Evolutionary conservation across 2,888 invertebrate species (phyloP).

Genomic region (Eueremaeus valkanovi): DNA sequence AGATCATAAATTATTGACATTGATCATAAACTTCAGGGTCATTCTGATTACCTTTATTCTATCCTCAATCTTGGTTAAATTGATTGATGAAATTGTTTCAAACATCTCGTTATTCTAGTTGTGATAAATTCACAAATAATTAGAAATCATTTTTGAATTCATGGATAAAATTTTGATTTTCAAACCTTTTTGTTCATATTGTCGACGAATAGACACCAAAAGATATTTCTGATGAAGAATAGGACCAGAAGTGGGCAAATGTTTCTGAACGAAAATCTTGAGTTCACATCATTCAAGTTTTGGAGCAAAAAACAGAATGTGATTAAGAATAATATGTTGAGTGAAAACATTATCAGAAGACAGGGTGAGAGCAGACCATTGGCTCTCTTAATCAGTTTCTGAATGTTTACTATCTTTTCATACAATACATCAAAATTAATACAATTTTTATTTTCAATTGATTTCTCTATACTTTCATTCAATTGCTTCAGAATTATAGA

Average conservation of each 20-base stretch:
- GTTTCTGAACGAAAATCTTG: not conserved
- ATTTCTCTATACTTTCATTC: not conserved
- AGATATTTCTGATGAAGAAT: not conserved
- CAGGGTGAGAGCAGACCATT: not conserved
- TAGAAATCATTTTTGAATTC: not conserved
- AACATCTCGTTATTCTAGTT: not conserved
- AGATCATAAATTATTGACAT: too few species aligned
- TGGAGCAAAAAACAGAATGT: not conserved
- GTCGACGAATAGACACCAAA: slow-evolving; percentile 8
- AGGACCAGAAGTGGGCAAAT: not conserved
- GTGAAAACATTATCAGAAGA: not conserved
- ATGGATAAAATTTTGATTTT: too few species aligned
- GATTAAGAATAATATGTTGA: not conserved
- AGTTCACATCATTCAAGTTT: not conserved
- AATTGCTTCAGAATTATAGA: not conserved
- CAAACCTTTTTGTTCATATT: slow-evolving; percentile 5
- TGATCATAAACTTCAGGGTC: too few species aligned
- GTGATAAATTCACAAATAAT: not conserved
- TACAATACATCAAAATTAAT: not conserved
- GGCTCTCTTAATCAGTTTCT: not conserved
- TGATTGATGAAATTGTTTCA: not conserved
- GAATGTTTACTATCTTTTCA: not conserved
- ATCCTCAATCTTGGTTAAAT: not conserved
- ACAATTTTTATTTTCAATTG: not conserved
- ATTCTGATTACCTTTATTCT: too few species aligned